Evolutionary conservation across 1,140 invertebrate genomes (phyloP), one percentile per base, ranked within the genome.

Genomic region (Gryon sp.): DNA sequence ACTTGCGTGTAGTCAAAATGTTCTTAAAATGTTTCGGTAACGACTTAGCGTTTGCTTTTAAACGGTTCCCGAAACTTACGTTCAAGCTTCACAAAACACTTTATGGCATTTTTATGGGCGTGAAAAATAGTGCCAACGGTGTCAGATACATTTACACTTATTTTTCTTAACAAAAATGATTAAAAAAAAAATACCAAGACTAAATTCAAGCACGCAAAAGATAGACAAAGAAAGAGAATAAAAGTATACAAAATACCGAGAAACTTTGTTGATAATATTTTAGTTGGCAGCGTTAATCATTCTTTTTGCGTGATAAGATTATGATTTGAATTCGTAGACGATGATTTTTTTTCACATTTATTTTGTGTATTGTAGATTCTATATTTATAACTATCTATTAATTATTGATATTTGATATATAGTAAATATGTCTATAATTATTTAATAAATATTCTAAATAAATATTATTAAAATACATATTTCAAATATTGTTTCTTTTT

Each of bases 21-120:
- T 62, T 72, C 48, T 62, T 72, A 55, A 72, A 72, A 48, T 6
- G 57, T 65, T 74, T 55, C 36, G 26, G 40, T 74, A 74, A 65
- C 69, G 60, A 65, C 50, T 65, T 57, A 65, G 50, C 59, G 70
- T 74, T 59, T 59, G 60, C 70, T 74, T 74, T 66, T 75, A 66
- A 75, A 75, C 48, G 72, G 62, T 68, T 75, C 55, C 72, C 11
- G 62, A 75, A 75, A 75, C 72, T 75, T 74, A 52, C 60, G 65
- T 74, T 66, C 60, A 63, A 66, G 57, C 70, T 66, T 66, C 70
- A 53, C 70, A 62, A 66, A 74, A 74, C 60, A 60, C 45, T 74
- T 74, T 74, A 74, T 60, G 60, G 70, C 70, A 60, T 59, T 74
- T 74, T 74, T 74, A 74, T 74, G 53, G 60, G 52, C 60, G 70